phyloP scores from a whole-genome alignment of 2,113 vertebrate species.

The Saimiri boliviensis region DNA sequence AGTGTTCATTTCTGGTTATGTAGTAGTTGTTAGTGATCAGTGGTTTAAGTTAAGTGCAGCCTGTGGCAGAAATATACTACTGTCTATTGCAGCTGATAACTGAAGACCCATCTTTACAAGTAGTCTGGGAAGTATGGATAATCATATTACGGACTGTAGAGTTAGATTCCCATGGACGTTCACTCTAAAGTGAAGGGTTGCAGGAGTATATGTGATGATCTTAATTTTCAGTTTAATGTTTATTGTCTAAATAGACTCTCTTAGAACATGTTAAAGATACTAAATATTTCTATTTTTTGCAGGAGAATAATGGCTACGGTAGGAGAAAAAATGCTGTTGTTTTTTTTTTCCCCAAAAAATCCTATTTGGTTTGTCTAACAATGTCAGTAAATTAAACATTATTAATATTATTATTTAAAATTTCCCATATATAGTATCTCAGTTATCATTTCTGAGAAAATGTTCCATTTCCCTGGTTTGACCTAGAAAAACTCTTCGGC shows the following conservation, averaged over 20 bases:
- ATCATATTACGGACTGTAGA: fast-evolving
- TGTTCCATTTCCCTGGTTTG: neutral
- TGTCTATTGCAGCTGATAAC: fast-evolving
- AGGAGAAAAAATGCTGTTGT: neutral
- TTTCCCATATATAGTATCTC: neutral
- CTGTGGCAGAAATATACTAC: fast-evolving
- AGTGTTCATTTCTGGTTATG: slow-evolving; percentile 74
- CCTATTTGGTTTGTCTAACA: neutral
- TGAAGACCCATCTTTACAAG: neutral
- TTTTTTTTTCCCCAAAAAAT: neutral
- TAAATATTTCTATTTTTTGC: neutral
- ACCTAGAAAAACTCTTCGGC: neutral
- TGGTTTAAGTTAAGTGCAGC: fast-evolving
- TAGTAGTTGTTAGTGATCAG: fast-evolving
- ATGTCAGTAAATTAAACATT: neutral
- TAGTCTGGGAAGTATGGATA: fast-evolving
- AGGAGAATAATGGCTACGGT: neutral
- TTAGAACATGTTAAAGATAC: neutral
- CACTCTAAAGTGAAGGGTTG: neutral
- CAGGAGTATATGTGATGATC: fast-evolving
- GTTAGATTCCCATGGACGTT: fast-evolving
- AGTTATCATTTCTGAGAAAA: neutral
- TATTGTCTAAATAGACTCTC: neutral
- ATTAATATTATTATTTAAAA: neutral
- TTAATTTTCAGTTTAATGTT: neutral